Base-by-base conservation (phyloP, 2,888 invertebrate species). In the Plemyria rubiginata region DNA sequence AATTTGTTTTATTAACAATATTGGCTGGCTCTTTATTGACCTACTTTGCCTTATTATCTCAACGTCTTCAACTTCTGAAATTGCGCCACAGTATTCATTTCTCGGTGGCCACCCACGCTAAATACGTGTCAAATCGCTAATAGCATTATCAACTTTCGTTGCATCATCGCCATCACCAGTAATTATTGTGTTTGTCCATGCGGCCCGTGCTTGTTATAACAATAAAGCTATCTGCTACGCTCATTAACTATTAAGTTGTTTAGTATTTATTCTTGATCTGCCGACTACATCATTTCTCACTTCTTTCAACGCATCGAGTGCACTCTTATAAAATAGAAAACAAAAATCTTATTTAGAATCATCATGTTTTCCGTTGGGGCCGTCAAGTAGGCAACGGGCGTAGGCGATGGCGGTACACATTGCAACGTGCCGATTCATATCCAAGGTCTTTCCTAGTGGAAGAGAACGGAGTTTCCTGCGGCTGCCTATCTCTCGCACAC, bases 361-460 rank as follows among this genome's bases (percentile, higher is more conserved):
- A 85, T 87, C 86, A 78, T 81, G 81, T 84, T 84, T 82, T 86
- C 82, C 81, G 83, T 77, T 74, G 78, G 82, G 80, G 79, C 80
- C 80, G 79, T 82, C 84, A 86, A 88, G 90, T 90, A 88, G 85
- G 89, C 86, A 89, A 85, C 85, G 80, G 80, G 90, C 88, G 91
- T 92, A 90, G 91, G 91, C 91, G 90, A 90, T 87, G 86, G 88
- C 88, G 88, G 89, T 90, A 90, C 85, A 88, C 90, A 89, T 90
- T 91, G 91, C 92, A 91, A 90, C 90, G 90, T 90, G 90, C 89
- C 89, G 89, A 90, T 90, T 91, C 88, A 85, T 86, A 89, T 85
- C 93, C 93, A 93, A 93, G 93, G 93, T 91, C 93, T 93, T 93
- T 93, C 93, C 93, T 93, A 88, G 91, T 93, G 92, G 92, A 93